Evolutionary conservation across 2,113 vertebrate genomes (phyloP).

Genomic region (Ciconia boyciana): DNA sequence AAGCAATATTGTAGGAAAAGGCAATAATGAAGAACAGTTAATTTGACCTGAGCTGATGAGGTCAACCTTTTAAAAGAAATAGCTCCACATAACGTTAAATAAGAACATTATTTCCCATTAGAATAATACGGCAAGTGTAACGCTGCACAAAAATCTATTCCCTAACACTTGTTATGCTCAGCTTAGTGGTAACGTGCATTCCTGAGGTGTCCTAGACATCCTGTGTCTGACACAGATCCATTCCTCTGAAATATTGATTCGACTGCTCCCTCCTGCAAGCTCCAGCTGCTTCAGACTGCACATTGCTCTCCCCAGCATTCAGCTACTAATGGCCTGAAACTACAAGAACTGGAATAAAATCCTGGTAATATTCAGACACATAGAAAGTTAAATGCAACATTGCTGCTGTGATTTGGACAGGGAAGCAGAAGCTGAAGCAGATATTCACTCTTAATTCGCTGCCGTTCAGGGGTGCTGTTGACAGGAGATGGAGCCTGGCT

Average conservation of each 20-base stretch:
- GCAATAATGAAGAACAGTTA: constrained; percentile 40
- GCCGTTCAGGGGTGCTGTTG: constrained; percentile 31
- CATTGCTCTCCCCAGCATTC: neutral
- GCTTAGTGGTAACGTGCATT: neutral
- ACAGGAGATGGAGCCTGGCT: neutral
- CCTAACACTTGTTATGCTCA: neutral
- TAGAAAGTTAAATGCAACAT: neutral
- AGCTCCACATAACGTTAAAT: neutral
- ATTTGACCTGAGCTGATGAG: constrained; percentile 40
- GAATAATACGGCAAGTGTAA: neutral
- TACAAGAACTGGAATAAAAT: neutral
- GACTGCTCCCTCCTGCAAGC: neutral
- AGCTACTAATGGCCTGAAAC: neutral
- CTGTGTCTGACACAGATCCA: neutral
- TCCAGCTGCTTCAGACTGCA: neutral
- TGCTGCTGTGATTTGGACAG: neutral
- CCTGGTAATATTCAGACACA: neutral
- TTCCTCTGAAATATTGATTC: neutral
- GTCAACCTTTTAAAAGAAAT: constrained; percentile 26
- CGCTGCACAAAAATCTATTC: neutral
- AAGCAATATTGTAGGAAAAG: constrained; percentile 48
- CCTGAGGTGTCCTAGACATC: constrained; percentile 1
- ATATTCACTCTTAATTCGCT: neutral
- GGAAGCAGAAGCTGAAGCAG: neutral
- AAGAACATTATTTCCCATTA: neutral